Base-by-base conservation (phyloP, 2,888 invertebrate genomes). In the Cantharis rustica region DNA sequence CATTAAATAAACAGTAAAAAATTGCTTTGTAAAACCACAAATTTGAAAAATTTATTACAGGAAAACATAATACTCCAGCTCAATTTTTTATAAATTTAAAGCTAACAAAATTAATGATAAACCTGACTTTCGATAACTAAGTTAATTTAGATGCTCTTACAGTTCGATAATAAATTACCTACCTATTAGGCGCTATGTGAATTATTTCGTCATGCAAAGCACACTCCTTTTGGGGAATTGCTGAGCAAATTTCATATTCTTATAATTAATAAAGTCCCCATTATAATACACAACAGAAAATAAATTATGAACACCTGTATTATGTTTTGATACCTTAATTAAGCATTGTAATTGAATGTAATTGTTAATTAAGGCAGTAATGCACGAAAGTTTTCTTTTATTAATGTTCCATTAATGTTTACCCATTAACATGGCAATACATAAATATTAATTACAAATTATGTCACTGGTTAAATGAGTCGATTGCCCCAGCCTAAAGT, bases 401-500 rank as follows among this genome's bases (percentile, higher is more conserved):
- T 47, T 70, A 17, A 61, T 61, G 61, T 61, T 13, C 61, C 31
- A 70, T 62, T 62, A 23, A 20, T 23, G 10, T 15, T 69, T 61
- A 27, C 23, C 15, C 61, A 61, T 20, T 31, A 69, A 31, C 62
- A 62, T 11, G 61, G 73, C 27, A 11, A 70, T 71, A 71, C 66
- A 70, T 71, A 70, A 75, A 71, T 64, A 66, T 27, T 70, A 75
- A 75, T 70, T 70, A 64, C 31, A 64, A 66, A 72, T 72, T 68
- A 68, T 72, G 72, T 72, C 72, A 72, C 61, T 64, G 17, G 64
- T 47, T 72, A 73, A 68, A 68, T 69, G 75, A 73, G 23, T 62
- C 71, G 78, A 66, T 71, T 75, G 75, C 69, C 69, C 71, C 69
- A 69, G 63, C 69, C 68, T 70, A 75, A 78, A 75, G 78, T 75